Base-by-base conservation (phyloP, 2,797 vertebrate genomes). In the Rhynchonycteris naso region DNA sequence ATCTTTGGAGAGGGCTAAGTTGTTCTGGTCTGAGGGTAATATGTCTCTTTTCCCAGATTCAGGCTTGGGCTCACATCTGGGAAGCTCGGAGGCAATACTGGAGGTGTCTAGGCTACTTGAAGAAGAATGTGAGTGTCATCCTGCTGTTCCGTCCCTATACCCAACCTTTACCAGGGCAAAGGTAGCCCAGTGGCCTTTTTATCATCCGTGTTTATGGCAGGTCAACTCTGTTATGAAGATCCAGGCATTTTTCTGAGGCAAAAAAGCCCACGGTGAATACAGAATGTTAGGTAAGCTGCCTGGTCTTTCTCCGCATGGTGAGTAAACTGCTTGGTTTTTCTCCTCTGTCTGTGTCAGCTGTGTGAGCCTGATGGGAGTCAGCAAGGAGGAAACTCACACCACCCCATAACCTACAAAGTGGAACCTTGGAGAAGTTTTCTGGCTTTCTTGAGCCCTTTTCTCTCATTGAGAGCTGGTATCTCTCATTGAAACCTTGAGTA, bases 241-340 rank as follows among this genome's bases (percentile, higher is more conserved):
- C 97, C 99, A 99, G 98, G 99, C 99, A 0, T 99, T 99, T 90
- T 99, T 99, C 97, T 98, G 99, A 96, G 99, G 99, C 1, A 99
- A 97, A 97, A 98, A 98, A 94, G 99, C 99, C 14, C 98, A 98
- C 12, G 99, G 98, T 15, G 98, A 99, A 96, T 99, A 99, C 98
- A 98, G 98, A 96, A 98, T 98, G 98, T 96, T 99, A 90, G 99
- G 99, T 99, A 86, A 96, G 97, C 80, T 58, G 56, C 22, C n/a
- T 14, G 52, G 28, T 8, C 87, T 61, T n/a, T 30, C 61, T 56
- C 35, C 47, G 24, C 16, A 0, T 35, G 18, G 56, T 47, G 66
- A 72, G 47, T 11, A 28, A 58, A 15, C 22, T 50, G 71, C 24
- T 71, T 30, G n/a, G 35, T 38, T 71, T 52, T 19, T 74, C 24